Evolutionary conservation across 2,113 vertebrate genomes (phyloP).

Genomic region (Megaptera novaeangliae): DNA sequence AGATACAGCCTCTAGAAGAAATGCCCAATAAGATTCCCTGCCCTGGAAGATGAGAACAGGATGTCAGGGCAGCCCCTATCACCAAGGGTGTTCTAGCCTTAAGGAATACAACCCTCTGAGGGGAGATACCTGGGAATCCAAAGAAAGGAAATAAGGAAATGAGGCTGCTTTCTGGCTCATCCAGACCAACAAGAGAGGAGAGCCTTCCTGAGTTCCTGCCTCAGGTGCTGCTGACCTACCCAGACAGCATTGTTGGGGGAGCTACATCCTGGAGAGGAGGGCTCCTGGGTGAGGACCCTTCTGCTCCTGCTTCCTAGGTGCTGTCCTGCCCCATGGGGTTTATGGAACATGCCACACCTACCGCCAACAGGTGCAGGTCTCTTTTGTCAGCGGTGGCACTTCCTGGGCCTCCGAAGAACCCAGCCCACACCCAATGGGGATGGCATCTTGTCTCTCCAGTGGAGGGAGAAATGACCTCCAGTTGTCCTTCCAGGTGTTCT

Average conservation of each 20-base stretch:
- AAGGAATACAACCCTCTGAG: not conserved
- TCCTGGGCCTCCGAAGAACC: not conserved
- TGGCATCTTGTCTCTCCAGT: not conserved
- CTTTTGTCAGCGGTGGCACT: not conserved
- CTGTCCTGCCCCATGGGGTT: too few species aligned
- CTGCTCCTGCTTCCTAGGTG: not conserved
- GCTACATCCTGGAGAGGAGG: rapidly evolving
- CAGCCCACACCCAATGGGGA: rapidly evolving
- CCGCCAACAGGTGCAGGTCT: not conserved
- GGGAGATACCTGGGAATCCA: not conserved
- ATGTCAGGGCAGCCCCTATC: too few species aligned
- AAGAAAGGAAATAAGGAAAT: not conserved
- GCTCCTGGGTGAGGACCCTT: not conserved
- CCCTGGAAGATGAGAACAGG: too few species aligned
- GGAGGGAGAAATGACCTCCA: not conserved
- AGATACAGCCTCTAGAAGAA: not conserved
- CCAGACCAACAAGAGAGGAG: not conserved
- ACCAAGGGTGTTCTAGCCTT: not conserved
- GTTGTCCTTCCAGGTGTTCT: not conserved
- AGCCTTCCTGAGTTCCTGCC: not conserved
- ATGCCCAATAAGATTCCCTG: not conserved
- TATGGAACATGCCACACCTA: not conserved
- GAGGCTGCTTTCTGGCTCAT: not conserved
- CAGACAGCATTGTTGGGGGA: not conserved
- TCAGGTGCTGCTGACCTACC: not conserved